Evolutionary conservation across 2,113 vertebrate species (phyloP).

Genomic region (zebrafish (Danio rerio)): DNA sequence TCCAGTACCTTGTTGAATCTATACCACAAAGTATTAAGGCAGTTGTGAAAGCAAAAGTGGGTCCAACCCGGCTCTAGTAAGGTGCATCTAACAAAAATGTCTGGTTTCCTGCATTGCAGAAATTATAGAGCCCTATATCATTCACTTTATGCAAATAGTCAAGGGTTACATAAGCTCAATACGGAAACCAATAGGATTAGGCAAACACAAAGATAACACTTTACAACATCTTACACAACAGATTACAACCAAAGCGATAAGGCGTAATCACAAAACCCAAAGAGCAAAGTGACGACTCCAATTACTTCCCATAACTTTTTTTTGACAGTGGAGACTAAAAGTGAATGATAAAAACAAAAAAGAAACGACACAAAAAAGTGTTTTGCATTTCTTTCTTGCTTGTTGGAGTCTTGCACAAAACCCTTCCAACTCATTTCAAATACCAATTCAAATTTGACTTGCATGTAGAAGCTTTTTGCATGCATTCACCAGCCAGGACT

Average conservation of each 20-base stretch:
- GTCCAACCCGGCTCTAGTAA: too few species aligned
- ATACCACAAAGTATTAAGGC: too few species aligned
- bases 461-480: not conserved
- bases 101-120: too few species aligned
- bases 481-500: not conserved
- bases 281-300: not conserved
- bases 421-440: not conserved
- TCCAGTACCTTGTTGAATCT: too few species aligned
- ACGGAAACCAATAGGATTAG: not conserved
- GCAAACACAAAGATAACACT: not conserved
- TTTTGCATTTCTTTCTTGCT: not conserved
- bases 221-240: slow-evolving; percentile 21
- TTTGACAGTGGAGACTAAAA: not conserved
- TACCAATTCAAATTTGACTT: not conserved
- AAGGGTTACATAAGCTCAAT: not conserved
- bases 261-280: not conserved
- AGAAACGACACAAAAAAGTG: too few species aligned
- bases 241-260: not conserved
- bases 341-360: not conserved
- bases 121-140: too few species aligned
- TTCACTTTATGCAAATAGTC: too few species aligned
- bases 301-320: not conserved
- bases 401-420: not conserved
- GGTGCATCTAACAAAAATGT: too few species aligned
- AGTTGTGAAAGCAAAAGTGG: too few species aligned